phyloP scores from a whole-genome alignment of 2,113 vertebrate species.

The Proterorhinus semilunaris region DNA sequence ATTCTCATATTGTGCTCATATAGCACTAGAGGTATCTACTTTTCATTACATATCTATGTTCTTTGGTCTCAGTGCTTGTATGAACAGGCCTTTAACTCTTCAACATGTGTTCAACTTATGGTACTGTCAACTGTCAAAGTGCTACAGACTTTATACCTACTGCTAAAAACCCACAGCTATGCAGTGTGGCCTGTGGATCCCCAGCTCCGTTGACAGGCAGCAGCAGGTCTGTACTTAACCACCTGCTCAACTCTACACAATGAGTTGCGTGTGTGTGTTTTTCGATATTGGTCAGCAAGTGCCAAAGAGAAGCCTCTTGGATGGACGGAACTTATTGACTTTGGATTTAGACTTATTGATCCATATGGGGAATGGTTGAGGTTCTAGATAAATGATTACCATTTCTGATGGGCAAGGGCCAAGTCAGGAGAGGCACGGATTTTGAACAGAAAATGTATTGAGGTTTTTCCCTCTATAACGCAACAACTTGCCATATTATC shows the following conservation, averaged over 20 bases:
- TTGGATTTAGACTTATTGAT: too few species aligned
- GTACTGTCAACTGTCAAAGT: slow-evolving; percentile 10
- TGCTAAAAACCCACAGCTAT: slow-evolving; percentile 17
- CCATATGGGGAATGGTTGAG: too few species aligned
- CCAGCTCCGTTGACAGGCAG: slow-evolving; percentile 43
- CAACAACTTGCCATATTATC: too few species aligned
- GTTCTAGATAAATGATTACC: too few species aligned
- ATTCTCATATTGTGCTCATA: too few species aligned
- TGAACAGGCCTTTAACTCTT: slow-evolving; percentile 35
- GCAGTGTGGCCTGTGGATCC: slow-evolving; percentile 16
- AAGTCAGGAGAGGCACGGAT: too few species aligned
- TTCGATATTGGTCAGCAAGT: slow-evolving; percentile 29
- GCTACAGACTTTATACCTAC: slow-evolving; percentile 20
- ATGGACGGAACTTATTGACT: not conserved
- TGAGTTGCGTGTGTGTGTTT: slow-evolving; percentile 33
- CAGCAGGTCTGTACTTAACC: slow-evolving; percentile 57
- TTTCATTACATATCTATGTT: slow-evolving; percentile 8
- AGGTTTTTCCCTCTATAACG: too few species aligned
- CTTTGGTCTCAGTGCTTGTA: slow-evolving; percentile 42
- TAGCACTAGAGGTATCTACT: not conserved
- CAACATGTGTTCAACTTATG: slow-evolving; percentile 13
- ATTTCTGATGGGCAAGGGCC: too few species aligned
- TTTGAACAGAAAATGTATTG: too few species aligned
- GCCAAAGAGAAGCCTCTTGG: slow-evolving; percentile 17
- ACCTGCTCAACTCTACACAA: slow-evolving; percentile 56